Percentiles rank a stretch among this genome's conserved stretches.
These are phyloP conservation scores for Acanthurus leucopareius DNA, from an alignment of 2,797 vertebrate species.

Conservation along the genomic window DNA sequence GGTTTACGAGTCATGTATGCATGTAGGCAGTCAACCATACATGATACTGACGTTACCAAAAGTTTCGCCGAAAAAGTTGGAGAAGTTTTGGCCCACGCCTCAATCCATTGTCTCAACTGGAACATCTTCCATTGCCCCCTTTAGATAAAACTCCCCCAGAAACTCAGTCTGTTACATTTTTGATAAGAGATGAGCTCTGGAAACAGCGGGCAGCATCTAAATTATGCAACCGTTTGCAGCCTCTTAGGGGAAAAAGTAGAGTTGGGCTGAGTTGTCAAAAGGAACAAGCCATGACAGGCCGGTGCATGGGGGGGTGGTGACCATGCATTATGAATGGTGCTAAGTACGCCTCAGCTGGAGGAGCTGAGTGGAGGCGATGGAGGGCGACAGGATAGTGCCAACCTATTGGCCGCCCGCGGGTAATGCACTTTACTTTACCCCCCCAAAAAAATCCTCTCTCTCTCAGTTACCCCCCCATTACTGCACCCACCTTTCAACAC, in stretches of 20 bases:
- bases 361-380: constrained; percentile 82
- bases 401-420: constrained; percentile 69
- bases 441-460: constrained; percentile 43
- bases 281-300: constrained; percentile 85
- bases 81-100: constrained; percentile 60
- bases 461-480: constrained; percentile 42
- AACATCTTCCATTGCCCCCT: constrained; percentile 67
- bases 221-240: constrained; percentile 85
- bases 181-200: constrained; percentile 78
- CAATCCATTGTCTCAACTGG: constrained; percentile 71
- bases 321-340: constrained; percentile 87
- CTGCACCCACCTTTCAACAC: constrained; percentile 42
- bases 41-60: constrained; percentile 49
- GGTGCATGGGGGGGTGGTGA: constrained; percentile 69
- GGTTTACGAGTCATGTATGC: constrained; percentile 1
- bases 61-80: constrained; percentile 67
- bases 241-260: constrained; percentile 83
- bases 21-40: constrained; percentile 6
- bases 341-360: constrained; percentile 82
- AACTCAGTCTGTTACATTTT: constrained; percentile 80
- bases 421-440: constrained; percentile 74
- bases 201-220: constrained; percentile 82
- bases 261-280: constrained; percentile 81
- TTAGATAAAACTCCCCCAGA: constrained; percentile 77
- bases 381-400: constrained; percentile 67